Base-by-base conservation (phyloP, 2,888 invertebrate genomes). In the Anarsia innoxiella region DNA sequence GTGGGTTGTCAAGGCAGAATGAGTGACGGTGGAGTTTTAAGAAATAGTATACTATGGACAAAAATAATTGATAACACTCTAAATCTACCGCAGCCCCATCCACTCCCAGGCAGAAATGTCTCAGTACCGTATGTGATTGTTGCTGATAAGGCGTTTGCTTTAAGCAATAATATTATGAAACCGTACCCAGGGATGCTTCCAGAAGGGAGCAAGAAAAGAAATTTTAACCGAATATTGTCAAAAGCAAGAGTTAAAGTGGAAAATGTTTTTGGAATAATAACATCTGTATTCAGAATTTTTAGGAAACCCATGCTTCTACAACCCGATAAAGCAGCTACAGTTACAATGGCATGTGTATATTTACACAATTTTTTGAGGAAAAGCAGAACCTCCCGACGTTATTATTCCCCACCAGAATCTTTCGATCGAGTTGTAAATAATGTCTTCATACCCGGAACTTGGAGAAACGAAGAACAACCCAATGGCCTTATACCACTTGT, bases 71-170 rank as follows among this genome's bases (percentile, higher is more conserved):
- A 26, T 27, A 45, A 49, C 36, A 23, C 14, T 10, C 31, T 51
- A 40, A 46, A 49, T 47, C 47, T 51, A 35, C 50, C 48, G 34
- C 23, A 30, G 40, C 44, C 48, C 16, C 41, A 31, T 29, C 48
- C 51, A 6, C 27, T 52, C 11, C 48, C 51, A 23, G 44, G 42
- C 6, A 19, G 4, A 5, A 19, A 19, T 19, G 19, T 19, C 19
- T 3, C 3, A 3, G 6, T 19, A 5, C 19, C 19, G 4, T 45
- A 42, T 13, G 39, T 46, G 4, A 38, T 46, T 42, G 23, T 46
- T n/a, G 37, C 40, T 12, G 42, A 46, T 15, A 44, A 39, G 3
- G 43, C 46, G 12, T 46, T 46, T 39, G 44, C 46, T n/a, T 28
- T 46, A 11, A 6, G 9, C 6, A 37, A 25, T 31, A 11, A 46